Evolutionary conservation across 2,113 vertebrate genomes (phyloP).

Genomic region (Burhinus bistriatus): DNA sequence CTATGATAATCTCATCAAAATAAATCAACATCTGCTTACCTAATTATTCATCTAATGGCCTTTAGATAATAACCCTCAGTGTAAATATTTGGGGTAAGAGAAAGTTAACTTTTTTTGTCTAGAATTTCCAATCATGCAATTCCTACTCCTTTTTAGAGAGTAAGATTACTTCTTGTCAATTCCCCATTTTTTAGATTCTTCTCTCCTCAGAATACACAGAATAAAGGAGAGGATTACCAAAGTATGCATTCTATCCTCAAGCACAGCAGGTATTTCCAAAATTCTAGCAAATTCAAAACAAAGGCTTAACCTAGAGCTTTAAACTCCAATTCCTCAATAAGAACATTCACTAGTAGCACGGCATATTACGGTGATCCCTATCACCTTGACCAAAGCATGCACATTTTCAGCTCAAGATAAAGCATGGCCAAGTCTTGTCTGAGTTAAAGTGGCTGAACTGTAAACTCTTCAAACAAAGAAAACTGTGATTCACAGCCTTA

Average conservation of each 20-base stretch:
- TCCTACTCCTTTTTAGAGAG: neutral
- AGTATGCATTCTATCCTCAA: neutral
- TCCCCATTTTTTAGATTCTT: neutral
- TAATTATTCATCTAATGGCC: neutral
- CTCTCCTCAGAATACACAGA: neutral
- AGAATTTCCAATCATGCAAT: neutral
- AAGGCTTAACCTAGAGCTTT: neutral
- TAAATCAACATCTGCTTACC: neutral
- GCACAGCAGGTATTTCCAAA: neutral
- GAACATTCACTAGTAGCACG: neutral
- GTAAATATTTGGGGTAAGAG: neutral
- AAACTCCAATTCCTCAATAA: neutral
- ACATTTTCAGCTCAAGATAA: neutral
- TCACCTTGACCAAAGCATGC: neutral
- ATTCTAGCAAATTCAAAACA: neutral
- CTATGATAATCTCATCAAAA: neutral
- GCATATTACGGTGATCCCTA: fast-evolving
- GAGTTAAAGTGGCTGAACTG: neutral
- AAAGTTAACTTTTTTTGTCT: neutral
- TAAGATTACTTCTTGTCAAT: neutral
- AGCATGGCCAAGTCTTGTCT: neutral
- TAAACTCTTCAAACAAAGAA: neutral
- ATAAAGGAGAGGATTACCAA: neutral
- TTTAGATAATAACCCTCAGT: neutral
- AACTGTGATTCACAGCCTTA: neutral